Conservation (phyloP, 2,797 vertebrate species). For the Myotis daubentonii region DNA sequence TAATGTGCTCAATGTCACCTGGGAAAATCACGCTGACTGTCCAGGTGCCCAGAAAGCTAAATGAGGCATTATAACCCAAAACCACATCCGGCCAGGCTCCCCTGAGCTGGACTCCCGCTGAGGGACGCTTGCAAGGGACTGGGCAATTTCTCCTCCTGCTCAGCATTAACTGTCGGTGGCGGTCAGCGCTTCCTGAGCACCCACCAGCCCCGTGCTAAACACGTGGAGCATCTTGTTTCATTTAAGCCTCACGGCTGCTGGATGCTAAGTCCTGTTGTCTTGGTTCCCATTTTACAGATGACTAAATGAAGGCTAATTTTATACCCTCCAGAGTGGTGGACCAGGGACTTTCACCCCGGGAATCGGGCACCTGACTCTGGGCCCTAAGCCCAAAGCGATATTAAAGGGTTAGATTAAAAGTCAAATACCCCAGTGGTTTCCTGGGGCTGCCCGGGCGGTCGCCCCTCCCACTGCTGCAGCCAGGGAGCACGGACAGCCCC, state of each 20-base stretch:
- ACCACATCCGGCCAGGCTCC: constrained; percentile 55
- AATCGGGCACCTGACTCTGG: neutral
- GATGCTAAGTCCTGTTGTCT: neutral
- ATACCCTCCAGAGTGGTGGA: neutral
- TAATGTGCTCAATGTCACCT: constrained; percentile 64
- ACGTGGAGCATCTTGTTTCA: neutral
- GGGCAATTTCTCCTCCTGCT: neutral
- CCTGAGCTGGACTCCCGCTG: neutral
- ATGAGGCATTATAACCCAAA: constrained; percentile 36
- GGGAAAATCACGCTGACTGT: neutral
- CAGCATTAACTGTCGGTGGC: neutral
- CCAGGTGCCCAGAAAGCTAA: constrained; percentile 64
- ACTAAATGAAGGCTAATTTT: neutral
- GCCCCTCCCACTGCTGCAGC: neutral
- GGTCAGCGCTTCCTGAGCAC: fast-evolving
- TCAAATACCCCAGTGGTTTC: neutral
- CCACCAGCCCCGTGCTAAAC: neutral
- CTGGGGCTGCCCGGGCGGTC: neutral
- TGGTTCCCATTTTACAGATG: neutral
- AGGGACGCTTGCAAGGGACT: neutral
- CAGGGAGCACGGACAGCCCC: neutral
- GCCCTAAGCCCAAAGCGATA: neutral
- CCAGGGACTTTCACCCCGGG: neutral
- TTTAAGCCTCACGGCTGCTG: neutral
- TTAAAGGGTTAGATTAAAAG: neutral